Conservation (phyloP, 2,888 invertebrate species). For the Drosophila percnosoma region DNA sequence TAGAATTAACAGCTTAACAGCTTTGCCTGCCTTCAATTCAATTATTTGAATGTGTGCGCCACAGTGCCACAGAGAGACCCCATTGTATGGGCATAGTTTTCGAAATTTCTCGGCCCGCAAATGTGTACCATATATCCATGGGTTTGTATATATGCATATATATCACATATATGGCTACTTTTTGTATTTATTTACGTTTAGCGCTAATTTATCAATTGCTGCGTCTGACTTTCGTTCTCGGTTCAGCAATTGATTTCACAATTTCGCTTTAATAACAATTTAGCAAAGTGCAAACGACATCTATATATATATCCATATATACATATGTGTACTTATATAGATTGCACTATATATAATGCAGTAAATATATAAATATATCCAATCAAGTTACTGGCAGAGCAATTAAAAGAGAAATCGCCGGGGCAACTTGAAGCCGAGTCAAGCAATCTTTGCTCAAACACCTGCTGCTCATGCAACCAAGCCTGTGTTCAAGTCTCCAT, state of each 20-base stretch:
- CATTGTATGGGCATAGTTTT: conserved; percentile 67
- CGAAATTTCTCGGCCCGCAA: conserved; percentile 53
- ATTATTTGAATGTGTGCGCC: conserved; percentile 49
- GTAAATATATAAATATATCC: background rate
- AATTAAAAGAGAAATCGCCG: conserved; percentile 32
- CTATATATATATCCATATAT: conserved; percentile 23
- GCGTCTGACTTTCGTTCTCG: conserved; percentile 67
- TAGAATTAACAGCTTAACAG: conserved; percentile 57
- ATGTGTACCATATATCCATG: conserved; percentile 9
- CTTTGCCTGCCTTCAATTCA: conserved; percentile 77
- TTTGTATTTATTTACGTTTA: conserved; percentile 32
- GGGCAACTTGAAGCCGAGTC: conserved; percentile 9
- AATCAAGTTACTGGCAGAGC: conserved; percentile 19
- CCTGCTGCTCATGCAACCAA: background rate
- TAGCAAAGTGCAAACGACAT: conserved; percentile 68
- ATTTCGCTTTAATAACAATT: conserved; percentile 57
- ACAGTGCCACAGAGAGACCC: conserved; percentile 50
- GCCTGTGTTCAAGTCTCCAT: conserved; percentile 27
- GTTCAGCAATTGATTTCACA: conserved; percentile 59
- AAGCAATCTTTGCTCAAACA: conserved; percentile 27
- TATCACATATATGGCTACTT: background rate
- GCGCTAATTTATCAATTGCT: conserved; percentile 73
- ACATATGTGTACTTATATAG: conserved; percentile 18
- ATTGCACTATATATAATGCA: conserved; percentile 20
- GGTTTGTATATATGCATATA: conserved; percentile 11